Evolutionary conservation across 2,888 invertebrate genomes (phyloP).

Genomic region (Lordiphosa andalusiaca): DNA sequence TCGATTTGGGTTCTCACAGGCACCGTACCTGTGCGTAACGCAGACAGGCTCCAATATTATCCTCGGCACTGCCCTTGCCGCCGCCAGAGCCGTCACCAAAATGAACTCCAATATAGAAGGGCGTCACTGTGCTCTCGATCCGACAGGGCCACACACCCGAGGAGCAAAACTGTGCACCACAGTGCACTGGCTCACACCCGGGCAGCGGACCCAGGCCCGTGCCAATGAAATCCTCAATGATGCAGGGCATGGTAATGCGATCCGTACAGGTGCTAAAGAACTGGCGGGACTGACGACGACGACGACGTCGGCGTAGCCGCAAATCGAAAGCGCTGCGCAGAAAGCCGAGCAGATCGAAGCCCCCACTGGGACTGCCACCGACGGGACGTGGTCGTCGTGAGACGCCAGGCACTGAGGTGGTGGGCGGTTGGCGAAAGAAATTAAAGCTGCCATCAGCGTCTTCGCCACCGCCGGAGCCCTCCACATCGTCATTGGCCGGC

Average conservation of each 20-base stretch:
- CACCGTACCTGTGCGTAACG: constrained; percentile 88
- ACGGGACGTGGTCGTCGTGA: constrained; percentile 71
- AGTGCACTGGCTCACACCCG: constrained; percentile 89
- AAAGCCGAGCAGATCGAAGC: constrained; percentile 78
- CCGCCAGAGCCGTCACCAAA: constrained; percentile 86
- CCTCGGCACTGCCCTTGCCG: constrained; percentile 86
- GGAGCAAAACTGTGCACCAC: constrained; percentile 87
- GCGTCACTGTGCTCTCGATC: constrained; percentile 88
- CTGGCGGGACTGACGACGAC: constrained; percentile 52
- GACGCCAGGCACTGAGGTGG: constrained; percentile 46
- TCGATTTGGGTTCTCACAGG: constrained; percentile 60
- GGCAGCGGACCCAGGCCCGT: constrained; percentile 80
- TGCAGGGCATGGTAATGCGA: constrained; percentile 89
- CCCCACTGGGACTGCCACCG: constrained; percentile 43
- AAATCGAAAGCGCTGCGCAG: constrained; percentile 75
- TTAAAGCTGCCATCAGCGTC: constrained; percentile 44
- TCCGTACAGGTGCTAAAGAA: constrained; percentile 83
- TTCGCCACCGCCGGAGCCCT: constrained; percentile 82
- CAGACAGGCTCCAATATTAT: constrained; percentile 90
- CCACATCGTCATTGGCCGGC: constrained; percentile 78
- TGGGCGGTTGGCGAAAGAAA: constrained; percentile 39
- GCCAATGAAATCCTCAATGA: constrained; percentile 90
- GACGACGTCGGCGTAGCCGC: constrained; percentile 47
- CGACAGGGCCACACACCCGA: constrained; percentile 81
- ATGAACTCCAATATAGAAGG: constrained; percentile 89